Evolutionary conservation across 2,797 vertebrate species (phyloP), one percentile per base, ranked within the genome.

Genomic region (Pristis pectinata): DNA sequence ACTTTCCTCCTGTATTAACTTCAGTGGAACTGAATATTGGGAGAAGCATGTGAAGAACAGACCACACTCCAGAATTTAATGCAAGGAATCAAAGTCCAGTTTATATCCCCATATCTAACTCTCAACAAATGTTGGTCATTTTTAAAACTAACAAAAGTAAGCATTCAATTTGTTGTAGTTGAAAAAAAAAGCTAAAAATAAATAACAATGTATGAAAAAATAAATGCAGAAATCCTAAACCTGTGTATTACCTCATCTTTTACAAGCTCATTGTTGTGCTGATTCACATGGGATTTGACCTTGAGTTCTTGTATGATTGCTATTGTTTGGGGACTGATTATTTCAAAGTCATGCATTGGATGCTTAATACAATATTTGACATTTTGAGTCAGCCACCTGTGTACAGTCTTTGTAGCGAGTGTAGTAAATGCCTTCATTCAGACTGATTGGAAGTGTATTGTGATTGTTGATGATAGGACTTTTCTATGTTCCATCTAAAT

Each of bases 381-480:
- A 91, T 91, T 91, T 91, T 91, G 87, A 91, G 61, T 24, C 87
- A 67, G 87, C 87, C 87, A 91, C 87, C 87, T 91, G 87, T 91
- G 87, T 67, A 67, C 61, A 41, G 61, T 67, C 59, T 91, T 91
- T 91, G 61, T 91, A 91, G 67, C 67, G 59, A 91, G 61, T 67
- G 59, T 24, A 22, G 91, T 41, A 91, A 91, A 41, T 91, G 61
- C 61, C n/a, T 91, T 67, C 87, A 91, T 91, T 91, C 59, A 67
- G 61, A 41, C 59, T 91, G 87, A 91, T 91, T 67, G 87, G n/a
- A 67, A 91, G 37, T 91, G n/a, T 91, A 41, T 61, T 67, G 37
- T 41, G 61, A 61, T 91, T 91, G 87, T 91, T 91, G 59, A 41
- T 91, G 87, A 67, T 91, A 67, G 7, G 87, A 91, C 59, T n/a